Percentiles rank a stretch among this genome's conserved stretches.
phyloP scores from a whole-genome alignment of 2,797 vertebrate genomes.

The Gastrophryne carolinensis region DNA sequence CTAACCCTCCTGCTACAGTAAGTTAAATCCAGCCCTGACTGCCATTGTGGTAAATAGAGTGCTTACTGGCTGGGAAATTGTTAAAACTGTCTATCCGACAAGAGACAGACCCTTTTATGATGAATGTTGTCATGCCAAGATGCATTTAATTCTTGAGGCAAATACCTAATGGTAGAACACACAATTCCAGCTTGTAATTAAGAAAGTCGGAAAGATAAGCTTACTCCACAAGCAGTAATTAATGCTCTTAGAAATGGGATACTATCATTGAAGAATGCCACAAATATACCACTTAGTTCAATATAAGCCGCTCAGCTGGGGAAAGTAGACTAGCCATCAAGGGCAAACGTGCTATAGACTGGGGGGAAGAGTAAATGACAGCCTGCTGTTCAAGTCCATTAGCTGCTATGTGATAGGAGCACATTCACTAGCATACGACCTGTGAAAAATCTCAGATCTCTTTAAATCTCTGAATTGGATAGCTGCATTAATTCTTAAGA shows the following conservation, averaged over 20 bases:
- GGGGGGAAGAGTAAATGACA: conserved; percentile 85
- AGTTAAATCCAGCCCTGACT: too few species aligned
- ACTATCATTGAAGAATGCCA: conserved; percentile 72
- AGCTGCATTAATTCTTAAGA: conserved; percentile 99
- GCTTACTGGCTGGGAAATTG: too few species aligned
- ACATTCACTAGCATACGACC: conserved; percentile 95
- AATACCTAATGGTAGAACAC: conserved; percentile 56
- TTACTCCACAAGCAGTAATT: conserved; percentile 65
- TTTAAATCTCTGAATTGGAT: conserved; percentile 95
- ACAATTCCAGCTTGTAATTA: conserved; percentile 70
- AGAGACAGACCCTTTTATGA: conserved; percentile 48
- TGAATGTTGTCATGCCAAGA: conserved; percentile 40
- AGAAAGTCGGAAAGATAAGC: conserved; percentile 69
- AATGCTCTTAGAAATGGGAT: conserved; percentile 70
- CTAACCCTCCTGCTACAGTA: too few species aligned
- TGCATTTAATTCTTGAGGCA: conserved; percentile 52
- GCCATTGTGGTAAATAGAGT: too few species aligned
- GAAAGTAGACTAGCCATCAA: conserved; percentile 81
- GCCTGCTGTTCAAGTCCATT: conserved; percentile 99
- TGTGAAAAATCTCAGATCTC: conserved; percentile 99
- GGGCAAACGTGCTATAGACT: conserved; percentile 91
- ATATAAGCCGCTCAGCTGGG: conserved; percentile 88
- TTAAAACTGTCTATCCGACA: conserved; percentile 27
- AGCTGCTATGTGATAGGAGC: conserved; percentile 96
- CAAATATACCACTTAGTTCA: conserved; percentile 68